Conservation (phyloP, 1,140 invertebrate species). For the Lethocerus indicus region DNA sequence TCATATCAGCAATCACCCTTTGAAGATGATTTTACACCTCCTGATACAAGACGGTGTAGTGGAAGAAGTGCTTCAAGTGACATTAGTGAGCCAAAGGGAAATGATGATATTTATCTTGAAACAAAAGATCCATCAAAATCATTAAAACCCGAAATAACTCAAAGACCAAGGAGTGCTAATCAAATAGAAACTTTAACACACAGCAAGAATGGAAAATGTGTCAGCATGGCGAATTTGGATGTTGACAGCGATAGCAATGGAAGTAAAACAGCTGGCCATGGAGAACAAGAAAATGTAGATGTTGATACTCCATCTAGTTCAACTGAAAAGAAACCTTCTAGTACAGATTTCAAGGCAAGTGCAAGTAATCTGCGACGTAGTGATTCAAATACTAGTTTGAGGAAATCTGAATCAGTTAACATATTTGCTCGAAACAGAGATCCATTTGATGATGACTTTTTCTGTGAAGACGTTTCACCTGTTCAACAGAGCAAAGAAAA, state of each 20-base stretch:
- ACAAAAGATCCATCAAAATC: not conserved
- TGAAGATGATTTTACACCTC: conserved; percentile 52
- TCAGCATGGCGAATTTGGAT: no score
- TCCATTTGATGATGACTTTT: conserved; percentile 75
- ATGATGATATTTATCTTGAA: conserved; percentile 15
- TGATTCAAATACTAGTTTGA: conserved; percentile 24
- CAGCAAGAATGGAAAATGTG: no score
- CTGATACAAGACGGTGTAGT: conserved; percentile 22
- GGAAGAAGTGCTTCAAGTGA: conserved; percentile 22
- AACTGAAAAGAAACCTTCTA: conserved; percentile 6
- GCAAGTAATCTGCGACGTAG: conserved; percentile 23
- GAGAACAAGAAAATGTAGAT: conserved; percentile 9
- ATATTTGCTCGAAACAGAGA: conserved; percentile 65
- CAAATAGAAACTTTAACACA: conserved; percentile 7
- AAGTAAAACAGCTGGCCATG: not conserved
- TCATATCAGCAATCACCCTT: conserved; percentile 38
- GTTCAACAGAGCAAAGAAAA: conserved; percentile 22
- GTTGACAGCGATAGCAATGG: no score
- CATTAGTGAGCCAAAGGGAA: conserved; percentile 19
- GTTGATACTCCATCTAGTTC: conserved; percentile 7
- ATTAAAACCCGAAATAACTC: not conserved
- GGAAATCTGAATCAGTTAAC: conserved; percentile 71
- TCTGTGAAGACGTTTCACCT: conserved; percentile 31
- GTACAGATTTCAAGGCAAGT: conserved; percentile 12
- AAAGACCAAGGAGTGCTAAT: conserved; percentile 9